Conservation (phyloP, 2,113 vertebrate species). For the Bufo bufo region DNA sequence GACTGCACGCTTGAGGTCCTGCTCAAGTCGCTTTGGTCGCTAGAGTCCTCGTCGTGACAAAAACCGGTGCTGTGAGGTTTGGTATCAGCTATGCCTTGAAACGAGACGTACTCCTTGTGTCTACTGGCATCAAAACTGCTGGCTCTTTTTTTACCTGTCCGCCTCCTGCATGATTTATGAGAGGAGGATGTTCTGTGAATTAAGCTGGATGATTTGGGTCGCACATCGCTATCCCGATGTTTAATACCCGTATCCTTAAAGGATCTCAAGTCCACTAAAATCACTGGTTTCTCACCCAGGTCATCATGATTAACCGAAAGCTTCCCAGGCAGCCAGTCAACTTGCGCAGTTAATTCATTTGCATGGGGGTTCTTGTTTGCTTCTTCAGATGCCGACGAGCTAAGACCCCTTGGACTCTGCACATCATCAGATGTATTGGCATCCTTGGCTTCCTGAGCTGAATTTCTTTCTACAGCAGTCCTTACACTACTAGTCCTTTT, state of each 20-base stretch:
- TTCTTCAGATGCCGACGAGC: slow-evolving; percentile 85
- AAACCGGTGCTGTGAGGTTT: slow-evolving; percentile 90
- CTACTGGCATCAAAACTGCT: slow-evolving; percentile 97
- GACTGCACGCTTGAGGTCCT: slow-evolving; percentile 92
- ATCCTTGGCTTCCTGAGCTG: slow-evolving; percentile 65
- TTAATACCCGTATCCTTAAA: slow-evolving; percentile 73
- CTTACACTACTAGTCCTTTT: slow-evolving; percentile 80
- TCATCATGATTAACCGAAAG: slow-evolving; percentile 69
- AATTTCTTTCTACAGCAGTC: slow-evolving; percentile 67
- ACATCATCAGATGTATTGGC: slow-evolving; percentile 64
- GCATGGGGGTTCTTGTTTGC: slow-evolving; percentile 97
- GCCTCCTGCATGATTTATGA: slow-evolving; percentile 80
- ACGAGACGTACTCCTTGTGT: slow-evolving; percentile 86
- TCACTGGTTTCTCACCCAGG: slow-evolving; percentile 67
- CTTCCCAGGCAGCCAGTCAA: slow-evolving; percentile 68
- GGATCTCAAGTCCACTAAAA: slow-evolving; percentile 68
- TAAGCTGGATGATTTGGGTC: slow-evolving; percentile 78
- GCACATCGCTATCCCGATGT: slow-evolving; percentile 77
- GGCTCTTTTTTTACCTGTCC: slow-evolving; percentile 90
- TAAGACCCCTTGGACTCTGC: slow-evolving; percentile 69
- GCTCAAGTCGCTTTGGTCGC: slow-evolving; percentile 96
- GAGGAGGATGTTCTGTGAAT: slow-evolving; percentile 82
- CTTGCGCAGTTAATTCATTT: slow-evolving; percentile 83
- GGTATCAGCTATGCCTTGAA: slow-evolving; percentile 80
- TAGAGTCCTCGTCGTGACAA: slow-evolving; percentile 90